Evolutionary conservation across 2,797 vertebrate species (phyloP).

Genomic region (Steatocranus sp.): DNA sequence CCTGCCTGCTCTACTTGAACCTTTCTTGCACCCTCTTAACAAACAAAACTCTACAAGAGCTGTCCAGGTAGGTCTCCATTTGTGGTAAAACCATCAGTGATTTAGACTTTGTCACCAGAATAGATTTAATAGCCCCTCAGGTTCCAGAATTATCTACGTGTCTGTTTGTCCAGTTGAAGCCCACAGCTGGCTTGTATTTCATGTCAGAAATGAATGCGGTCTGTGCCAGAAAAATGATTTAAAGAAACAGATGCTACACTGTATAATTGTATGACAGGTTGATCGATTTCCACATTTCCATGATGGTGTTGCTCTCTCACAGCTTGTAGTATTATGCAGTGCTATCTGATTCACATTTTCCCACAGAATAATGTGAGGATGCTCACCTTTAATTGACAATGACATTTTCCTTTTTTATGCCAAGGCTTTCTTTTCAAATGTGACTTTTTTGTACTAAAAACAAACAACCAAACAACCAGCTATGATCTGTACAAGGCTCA

Average conservation of each 20-base stretch:
- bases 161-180: background rate
- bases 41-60: slow-evolving; percentile 69
- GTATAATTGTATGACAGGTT: background rate
- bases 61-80: slow-evolving; percentile 74
- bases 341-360: background rate
- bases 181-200: background rate
- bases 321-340: background rate
- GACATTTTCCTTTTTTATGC: background rate
- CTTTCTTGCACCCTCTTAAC: slow-evolving; percentile 77
- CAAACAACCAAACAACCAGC: background rate
- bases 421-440: background rate
- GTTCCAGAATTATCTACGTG: slow-evolving; percentile 1
- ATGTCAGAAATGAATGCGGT: background rate
- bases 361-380: background rate
- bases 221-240: slow-evolving; percentile 1
- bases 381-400: background rate
- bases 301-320: background rate
- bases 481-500: background rate
- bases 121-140: background rate
- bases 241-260: slow-evolving; percentile 16
- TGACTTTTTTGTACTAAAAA: background rate
- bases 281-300: background rate
- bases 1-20: slow-evolving; percentile 79
- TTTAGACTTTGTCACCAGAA: background rate
- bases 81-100: background rate